Conservation (phyloP, 2,113 vertebrate species). For the Laterallus jamaicensis region DNA sequence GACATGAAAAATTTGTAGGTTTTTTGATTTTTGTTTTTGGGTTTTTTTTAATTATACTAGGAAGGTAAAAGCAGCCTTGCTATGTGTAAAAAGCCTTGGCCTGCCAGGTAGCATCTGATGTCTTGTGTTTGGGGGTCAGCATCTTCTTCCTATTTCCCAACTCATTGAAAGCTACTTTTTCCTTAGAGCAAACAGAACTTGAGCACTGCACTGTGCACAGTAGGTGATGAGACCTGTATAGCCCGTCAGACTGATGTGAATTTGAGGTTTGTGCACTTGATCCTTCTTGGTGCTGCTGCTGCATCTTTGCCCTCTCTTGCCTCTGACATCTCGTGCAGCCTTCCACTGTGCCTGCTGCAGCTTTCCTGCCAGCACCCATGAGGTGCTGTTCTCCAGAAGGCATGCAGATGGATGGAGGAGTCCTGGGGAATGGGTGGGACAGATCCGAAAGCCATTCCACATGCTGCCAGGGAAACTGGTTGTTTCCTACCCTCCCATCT, state of each 20-base stretch:
- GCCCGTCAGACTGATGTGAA: neutral
- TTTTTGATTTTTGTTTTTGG: too few relatives aligned
- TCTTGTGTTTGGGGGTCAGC: neutral
- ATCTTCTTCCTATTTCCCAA: neutral
- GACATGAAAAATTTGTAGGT: neutral
- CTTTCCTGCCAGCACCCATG: neutral
- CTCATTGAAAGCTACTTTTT: neutral
- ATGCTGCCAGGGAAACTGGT: neutral
- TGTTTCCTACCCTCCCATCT: neutral
- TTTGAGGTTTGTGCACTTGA: neutral
- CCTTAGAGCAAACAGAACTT: neutral
- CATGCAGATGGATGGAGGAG: neutral
- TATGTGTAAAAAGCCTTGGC: neutral
- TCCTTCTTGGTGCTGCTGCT: neutral
- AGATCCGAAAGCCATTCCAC: neutral
- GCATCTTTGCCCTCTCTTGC: neutral
- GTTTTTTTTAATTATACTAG: neutral
- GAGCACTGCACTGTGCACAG: too few relatives aligned
- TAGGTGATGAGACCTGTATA: neutral
- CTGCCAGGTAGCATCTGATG: neutral
- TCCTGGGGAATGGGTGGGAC: neutral
- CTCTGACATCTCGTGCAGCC: neutral
- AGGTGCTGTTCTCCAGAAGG: neutral
- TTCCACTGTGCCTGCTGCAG: neutral
- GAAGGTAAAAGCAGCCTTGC: neutral